phyloP scores from a whole-genome alignment of 2,888 invertebrate species.

The Acronicta leporina region DNA sequence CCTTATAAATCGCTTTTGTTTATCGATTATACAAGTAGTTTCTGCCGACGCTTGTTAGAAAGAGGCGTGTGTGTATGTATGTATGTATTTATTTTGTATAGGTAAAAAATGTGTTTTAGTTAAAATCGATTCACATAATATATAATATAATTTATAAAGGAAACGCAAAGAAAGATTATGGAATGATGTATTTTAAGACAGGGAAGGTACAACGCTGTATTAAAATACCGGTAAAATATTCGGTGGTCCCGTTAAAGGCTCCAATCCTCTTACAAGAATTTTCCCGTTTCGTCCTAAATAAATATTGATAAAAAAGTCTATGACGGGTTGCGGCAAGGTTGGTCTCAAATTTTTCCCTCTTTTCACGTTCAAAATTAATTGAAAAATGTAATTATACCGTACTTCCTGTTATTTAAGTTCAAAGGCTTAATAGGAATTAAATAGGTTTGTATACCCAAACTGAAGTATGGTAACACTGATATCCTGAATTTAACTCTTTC shows the following conservation, averaged over 20 bases:
- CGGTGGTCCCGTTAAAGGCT: slow-evolving; percentile 21
- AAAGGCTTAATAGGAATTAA: slow-evolving; percentile 9
- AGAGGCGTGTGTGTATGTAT: too few species aligned
- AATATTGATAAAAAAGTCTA: slow-evolving; percentile 59
- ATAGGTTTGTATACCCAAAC: background rate
- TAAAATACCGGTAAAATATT: slow-evolving; percentile 30
- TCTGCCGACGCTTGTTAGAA: too few species aligned
- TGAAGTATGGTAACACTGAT: background rate
- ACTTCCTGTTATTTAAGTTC: slow-evolving; percentile 14
- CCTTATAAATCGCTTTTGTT: too few species aligned
- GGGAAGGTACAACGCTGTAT: background rate
- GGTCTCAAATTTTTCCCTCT: background rate
- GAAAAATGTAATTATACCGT: background rate
- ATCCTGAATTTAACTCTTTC: background rate
- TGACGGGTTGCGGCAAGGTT: slow-evolving; percentile 15
- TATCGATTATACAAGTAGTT: too few species aligned
- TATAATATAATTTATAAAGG: background rate
- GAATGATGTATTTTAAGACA: slow-evolving; percentile 6
- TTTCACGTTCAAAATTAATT: background rate
- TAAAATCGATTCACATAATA: too few species aligned
- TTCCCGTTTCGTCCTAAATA: slow-evolving; percentile 52
- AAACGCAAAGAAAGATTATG: background rate
- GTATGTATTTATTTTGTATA: too few species aligned
- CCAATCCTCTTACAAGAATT: slow-evolving; percentile 56
- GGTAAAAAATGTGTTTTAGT: too few species aligned